Percentiles rank a stretch among this genome's conserved stretches.
These are phyloP conservation scores for Hipposideros armiger DNA, from an alignment of 2,113 vertebrate species.

Conservation along the genomic window DNA sequence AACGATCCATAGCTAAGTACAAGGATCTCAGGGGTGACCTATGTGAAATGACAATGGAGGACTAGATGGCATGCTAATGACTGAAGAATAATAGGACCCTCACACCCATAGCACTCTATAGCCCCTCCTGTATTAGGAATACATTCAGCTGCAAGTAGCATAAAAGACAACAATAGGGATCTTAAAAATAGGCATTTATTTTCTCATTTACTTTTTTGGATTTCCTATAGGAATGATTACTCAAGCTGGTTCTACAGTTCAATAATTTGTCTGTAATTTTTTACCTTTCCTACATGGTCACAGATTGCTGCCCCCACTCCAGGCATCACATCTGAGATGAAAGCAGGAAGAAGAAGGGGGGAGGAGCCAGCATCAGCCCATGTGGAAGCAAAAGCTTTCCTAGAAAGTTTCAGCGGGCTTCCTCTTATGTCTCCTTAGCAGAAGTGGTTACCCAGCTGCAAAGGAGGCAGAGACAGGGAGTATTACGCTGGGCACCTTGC, in stretches of 20 bases:
- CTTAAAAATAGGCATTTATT: background rate
- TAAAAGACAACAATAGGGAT: background rate
- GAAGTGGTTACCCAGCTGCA: background rate
- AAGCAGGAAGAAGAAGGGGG: background rate
- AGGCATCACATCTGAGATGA: background rate
- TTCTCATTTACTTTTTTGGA: background rate
- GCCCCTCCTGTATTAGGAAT: background rate
- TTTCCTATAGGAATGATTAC: background rate
- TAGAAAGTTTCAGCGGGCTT: background rate
- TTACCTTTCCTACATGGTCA: background rate
- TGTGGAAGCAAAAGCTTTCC: background rate
- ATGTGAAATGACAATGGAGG: background rate
- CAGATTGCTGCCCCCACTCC: background rate
- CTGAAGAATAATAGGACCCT: background rate
- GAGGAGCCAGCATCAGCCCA: background rate
- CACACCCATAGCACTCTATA: background rate
- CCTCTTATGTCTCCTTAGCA: background rate
- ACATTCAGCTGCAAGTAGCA: background rate
- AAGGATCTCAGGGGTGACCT: background rate
- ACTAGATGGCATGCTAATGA: no score
- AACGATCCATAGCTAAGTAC: background rate
- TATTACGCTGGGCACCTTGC: background rate
- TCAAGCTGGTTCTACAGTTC: background rate
- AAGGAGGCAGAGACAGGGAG: background rate
- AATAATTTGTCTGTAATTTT: background rate